Evolutionary conservation across 2,797 vertebrate species (phyloP), one percentile per base, ranked within the genome.

Genomic region (Molossus alvarezi): DNA sequence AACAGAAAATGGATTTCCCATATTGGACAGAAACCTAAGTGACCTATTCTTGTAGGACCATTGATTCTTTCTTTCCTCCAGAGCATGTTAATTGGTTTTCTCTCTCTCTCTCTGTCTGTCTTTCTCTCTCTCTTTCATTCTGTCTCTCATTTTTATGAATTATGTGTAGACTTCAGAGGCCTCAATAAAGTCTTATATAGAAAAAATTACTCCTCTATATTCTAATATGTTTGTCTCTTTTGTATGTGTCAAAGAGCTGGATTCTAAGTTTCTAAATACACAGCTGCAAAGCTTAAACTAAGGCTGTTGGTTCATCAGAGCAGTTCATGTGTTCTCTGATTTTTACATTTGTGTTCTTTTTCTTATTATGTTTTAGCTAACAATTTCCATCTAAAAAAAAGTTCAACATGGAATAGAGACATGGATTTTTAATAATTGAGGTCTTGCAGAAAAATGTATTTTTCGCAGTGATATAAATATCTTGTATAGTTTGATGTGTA

Each of bases 351-450:
- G 41, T 58, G 1, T 53, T 81, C 11, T 91, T 67, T 96, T 85
- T 29, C 62, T n/a, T 76, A 0, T 37, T 76, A 0, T 37, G 18
- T 67, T 83, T 96, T 64, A 75, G 12, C 29, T 89, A 80, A 51
- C 67, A 95, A 90, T 83, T 76, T 18, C 60, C 17, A 23, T 62
- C 67, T 41, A 57, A 75, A 95, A 94, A 13, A 77, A 95, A 20
- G 33, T 71, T 86, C 51, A 82, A 33, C 58, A 29, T 71, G n/a
- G 20, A 67, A 86, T 79, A 65, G 1, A 3, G 1, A 60, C 9
- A 60, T 41, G 6, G 25, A 23, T 91, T 65, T 88, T 77, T 90
- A 58, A 75, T 48, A 80, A 82, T 7, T 57, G 62, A 93, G 4
- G 2, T 82, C 45, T 90, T 87, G 18, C 21, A 27, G 3, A 81